Conservation (phyloP, 2,888 invertebrate species). For the Hypomecis punctinalis region DNA sequence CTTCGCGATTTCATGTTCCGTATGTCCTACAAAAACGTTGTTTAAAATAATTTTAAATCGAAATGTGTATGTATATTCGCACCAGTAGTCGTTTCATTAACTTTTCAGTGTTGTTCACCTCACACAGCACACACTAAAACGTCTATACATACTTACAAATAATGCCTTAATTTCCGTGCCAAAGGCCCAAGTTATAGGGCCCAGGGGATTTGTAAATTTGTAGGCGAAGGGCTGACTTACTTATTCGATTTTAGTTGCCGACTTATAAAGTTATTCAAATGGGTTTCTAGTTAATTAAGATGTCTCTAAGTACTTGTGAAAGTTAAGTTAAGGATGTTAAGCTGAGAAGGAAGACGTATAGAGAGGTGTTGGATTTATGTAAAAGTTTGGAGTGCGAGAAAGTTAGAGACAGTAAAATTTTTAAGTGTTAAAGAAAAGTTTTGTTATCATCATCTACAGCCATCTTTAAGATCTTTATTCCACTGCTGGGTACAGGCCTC, state of each 20-base stretch:
- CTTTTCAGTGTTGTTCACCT: neutral
- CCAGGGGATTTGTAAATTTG: conserved; percentile 66
- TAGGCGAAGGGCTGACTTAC: conserved; percentile 56
- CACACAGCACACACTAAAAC: neutral
- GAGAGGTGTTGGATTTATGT: conserved; percentile 1
- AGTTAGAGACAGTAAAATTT: neutral
- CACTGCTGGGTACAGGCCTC: no score
- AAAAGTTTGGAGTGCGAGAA: conserved; percentile 12
- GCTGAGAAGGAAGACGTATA: conserved; percentile 13
- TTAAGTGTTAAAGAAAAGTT: neutral
- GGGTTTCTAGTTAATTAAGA: conserved; percentile 39
- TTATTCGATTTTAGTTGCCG: conserved; percentile 59
- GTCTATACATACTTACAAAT: conserved; percentile 8
- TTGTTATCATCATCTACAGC: no score
- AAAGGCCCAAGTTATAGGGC: conserved; percentile 64
- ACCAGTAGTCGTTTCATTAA: no score
- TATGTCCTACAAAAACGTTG: no score
- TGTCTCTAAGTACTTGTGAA: conserved; percentile 22
- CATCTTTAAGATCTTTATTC: no score
- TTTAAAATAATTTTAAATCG: no score
- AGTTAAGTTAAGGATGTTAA: conserved; percentile 17
- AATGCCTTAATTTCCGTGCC: conserved; percentile 53
- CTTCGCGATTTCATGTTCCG: no score
- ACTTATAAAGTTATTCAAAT: conserved; percentile 50
- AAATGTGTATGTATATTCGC: no score